Conservation (phyloP, 2,888 invertebrate genomes). For the Anagyrus pseudococci region DNA sequence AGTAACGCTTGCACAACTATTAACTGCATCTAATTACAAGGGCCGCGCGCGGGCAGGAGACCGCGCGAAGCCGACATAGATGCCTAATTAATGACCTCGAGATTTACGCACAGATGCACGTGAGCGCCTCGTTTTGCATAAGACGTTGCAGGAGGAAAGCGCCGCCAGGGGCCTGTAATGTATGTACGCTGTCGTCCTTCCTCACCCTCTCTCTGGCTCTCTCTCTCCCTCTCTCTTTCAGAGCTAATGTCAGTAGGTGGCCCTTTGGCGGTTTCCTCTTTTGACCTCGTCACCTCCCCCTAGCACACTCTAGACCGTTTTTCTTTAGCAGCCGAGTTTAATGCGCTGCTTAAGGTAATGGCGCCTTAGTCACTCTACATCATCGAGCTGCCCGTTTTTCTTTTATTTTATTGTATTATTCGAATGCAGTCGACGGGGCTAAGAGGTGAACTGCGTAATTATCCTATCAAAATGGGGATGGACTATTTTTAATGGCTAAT, state of each 20-base stretch:
- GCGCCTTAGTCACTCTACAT: too few species aligned
- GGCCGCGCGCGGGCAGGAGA: conserved; percentile 13
- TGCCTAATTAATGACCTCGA: conserved; percentile 59
- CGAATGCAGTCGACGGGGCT: neutral
- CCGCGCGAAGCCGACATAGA: conserved; percentile 44
- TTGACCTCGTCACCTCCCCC: neutral
- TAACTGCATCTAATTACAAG: conserved; percentile 62
- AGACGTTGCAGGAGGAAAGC: conserved; percentile 45
- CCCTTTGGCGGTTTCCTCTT: too few species aligned
- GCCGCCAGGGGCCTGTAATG: conserved; percentile 39
- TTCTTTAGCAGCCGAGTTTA: too few species aligned
- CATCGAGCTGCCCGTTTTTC: too few species aligned
- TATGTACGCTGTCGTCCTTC: conserved; percentile 40
- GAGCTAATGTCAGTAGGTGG: too few species aligned
- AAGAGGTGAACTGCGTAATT: neutral
- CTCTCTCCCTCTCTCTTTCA: too few species aligned
- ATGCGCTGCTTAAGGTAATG: too few species aligned
- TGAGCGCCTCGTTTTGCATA: conserved; percentile 55
- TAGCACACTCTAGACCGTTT: neutral
- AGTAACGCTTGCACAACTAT: conserved; percentile 49
- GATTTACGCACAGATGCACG: conserved; percentile 58
- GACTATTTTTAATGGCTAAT: neutral
- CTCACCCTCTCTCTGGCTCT: too few species aligned
- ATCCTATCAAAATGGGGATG: neutral
- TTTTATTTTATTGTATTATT: neutral